These are phyloP conservation scores for Craterocephalus amniculus DNA, from an alignment of 2,797 vertebrate species.

Conservation along the genomic window DNA sequence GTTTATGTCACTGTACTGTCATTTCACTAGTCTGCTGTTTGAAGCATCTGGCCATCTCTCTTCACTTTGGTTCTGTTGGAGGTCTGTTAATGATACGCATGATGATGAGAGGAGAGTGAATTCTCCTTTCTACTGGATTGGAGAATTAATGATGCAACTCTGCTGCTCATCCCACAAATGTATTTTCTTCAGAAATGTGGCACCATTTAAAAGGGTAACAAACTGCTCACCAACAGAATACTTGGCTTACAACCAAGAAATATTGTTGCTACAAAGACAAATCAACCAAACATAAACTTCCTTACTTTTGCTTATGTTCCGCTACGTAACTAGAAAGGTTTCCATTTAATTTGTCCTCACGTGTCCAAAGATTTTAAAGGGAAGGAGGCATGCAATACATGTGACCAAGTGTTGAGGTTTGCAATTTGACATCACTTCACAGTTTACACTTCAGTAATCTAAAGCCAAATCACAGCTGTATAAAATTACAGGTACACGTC, in stretches of 20 bases:
- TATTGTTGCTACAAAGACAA: background rate
- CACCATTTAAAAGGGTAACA: background rate
- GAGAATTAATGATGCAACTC: background rate
- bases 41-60: background rate
- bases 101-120: too few relatives aligned
- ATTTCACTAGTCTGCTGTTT: background rate
- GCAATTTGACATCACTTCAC: conserved; percentile 3
- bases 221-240: background rate
- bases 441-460: conserved; percentile 2
- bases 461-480: background rate
- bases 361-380: background rate
- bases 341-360: conserved; percentile 1
- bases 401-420: background rate
- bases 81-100: background rate
- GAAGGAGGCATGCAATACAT: background rate
- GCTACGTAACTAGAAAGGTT: background rate
- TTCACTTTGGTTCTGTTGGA: background rate
- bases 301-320: background rate
- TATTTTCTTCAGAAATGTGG: background rate
- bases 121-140: too few relatives aligned
- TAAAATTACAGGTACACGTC: conserved; percentile 1
- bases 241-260: background rate
- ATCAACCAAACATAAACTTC: background rate
- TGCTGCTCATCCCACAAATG: background rate
- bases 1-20: background rate